Percentiles rank a stretch among this genome's conserved stretches.
Conservation (phyloP, 2,888 invertebrate species). For the Papilio gigon region DNA sequence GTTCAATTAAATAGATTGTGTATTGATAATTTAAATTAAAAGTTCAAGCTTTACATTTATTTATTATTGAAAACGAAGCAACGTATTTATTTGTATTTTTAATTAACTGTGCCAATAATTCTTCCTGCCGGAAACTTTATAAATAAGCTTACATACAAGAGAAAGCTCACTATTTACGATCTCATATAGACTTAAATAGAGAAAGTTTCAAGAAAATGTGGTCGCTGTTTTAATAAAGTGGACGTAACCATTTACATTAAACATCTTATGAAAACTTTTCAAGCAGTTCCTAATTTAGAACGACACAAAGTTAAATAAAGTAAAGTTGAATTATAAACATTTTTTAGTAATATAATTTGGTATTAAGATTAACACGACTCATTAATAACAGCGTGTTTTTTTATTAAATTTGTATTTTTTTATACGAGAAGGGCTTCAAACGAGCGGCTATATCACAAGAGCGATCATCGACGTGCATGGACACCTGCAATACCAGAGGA, state of each 20-base stretch:
- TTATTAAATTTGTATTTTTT: no score
- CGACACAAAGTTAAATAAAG: not conserved
- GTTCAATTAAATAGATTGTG: slow-evolving; percentile 4
- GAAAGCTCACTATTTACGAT: slow-evolving; percentile 33
- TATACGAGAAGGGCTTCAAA: no score
- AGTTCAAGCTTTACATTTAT: not conserved
- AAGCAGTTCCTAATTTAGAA: not conserved
- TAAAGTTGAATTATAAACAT: not conserved
- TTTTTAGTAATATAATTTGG: no score
- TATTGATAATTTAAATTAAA: not conserved
- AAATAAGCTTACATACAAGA: not conserved
- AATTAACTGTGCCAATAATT: slow-evolving; percentile 5
- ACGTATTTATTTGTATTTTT: not conserved
- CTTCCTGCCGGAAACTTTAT: not conserved
- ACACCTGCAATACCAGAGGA: no score
- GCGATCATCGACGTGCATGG: no score
- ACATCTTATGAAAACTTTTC: slow-evolving; percentile 28
- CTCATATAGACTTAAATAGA: slow-evolving; percentile 22
- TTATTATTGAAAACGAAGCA: not conserved
- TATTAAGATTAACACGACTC: no score
- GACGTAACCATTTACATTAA: slow-evolving; percentile 22
- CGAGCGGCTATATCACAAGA: no score
- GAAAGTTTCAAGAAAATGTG: slow-evolving; percentile 26
- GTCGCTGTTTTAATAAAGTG: slow-evolving; percentile 28
- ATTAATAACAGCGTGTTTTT: no score